Percentiles rank a stretch among this genome's conserved stretches.
Conservation (phyloP, 2,888 invertebrate species). For the Rhorus exstirpatorius region DNA sequence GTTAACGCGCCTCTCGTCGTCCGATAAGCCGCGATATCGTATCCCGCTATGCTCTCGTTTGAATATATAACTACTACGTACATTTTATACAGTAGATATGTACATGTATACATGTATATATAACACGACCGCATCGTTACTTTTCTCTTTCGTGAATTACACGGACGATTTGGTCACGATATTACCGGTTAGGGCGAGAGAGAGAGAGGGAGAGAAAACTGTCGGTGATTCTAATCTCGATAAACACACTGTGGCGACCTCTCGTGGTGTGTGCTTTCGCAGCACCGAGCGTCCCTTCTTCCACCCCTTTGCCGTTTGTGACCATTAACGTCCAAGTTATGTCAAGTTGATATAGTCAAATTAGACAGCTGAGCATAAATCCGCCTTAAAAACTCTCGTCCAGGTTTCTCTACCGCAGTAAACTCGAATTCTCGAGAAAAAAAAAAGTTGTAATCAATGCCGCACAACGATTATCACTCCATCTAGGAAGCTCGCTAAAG, state of each 20-base stretch:
- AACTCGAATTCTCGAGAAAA: background rate
- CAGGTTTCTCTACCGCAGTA: constrained; percentile 19
- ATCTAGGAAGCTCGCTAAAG: background rate
- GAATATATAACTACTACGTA: constrained; percentile 19
- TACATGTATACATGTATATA: constrained; percentile 16
- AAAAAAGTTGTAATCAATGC: background rate
- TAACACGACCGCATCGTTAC: constrained; percentile 53
- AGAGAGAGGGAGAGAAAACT: background rate
- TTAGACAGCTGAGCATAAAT: constrained; percentile 77
- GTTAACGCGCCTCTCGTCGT: constrained; percentile 48
- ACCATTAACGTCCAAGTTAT: constrained; percentile 79
- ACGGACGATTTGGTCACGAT: constrained; percentile 63
- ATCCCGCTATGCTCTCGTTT: constrained; percentile 12
- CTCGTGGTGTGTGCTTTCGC: constrained; percentile 63
- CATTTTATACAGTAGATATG: constrained; percentile 5
- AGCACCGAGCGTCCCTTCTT: background rate
- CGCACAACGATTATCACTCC: too few relatives aligned
- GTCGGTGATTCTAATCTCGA: constrained; percentile 66
- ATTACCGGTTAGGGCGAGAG: constrained; percentile 42
- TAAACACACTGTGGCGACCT: constrained; percentile 70
- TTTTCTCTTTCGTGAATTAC: constrained; percentile 64
- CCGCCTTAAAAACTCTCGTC: constrained; percentile 73
- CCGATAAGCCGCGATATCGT: constrained; percentile 54
- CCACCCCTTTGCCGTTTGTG: constrained; percentile 36
- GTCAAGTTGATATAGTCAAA: constrained; percentile 73